Conservation (phyloP, 2,888 invertebrate genomes). For the Lasioglossum vierecki region DNA sequence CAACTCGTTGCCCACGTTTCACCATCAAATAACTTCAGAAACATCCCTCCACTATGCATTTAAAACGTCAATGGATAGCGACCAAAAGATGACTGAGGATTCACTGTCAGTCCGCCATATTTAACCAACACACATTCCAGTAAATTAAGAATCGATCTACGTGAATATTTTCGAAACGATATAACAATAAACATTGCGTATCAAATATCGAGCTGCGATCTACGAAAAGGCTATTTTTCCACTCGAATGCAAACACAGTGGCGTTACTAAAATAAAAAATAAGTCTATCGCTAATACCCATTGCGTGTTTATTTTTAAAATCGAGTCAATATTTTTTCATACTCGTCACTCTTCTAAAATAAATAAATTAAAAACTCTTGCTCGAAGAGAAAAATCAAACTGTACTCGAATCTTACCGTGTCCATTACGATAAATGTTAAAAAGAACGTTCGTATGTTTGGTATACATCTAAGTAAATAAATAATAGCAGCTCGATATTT, state of each 20-base stretch:
- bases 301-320: not conserved
- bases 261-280: not conserved
- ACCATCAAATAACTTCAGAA: slow-evolving; percentile 1
- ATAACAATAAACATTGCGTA: not conserved
- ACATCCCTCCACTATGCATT: slow-evolving; percentile 13
- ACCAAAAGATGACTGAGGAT: not conserved
- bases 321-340: not conserved
- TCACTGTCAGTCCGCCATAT: slow-evolving; percentile 1
- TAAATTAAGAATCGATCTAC: not conserved
- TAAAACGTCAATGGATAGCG: slow-evolving; percentile 17
- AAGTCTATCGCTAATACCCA: slow-evolving; percentile 1
- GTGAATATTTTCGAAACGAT: not conserved
- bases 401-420: not conserved
- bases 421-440: not conserved
- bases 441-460: not conserved
- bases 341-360: not conserved
- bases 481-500: not conserved
- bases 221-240: not conserved
- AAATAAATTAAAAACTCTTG: not conserved
- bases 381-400: not conserved
- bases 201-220: slow-evolving; percentile 11
- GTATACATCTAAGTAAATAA: not conserved
- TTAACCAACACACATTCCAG: not conserved
- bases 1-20: not conserved
- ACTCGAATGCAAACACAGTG: not conserved